A percentile compares a stretch with the other conserved stretches of the same genome.
These are phyloP conservation scores for Ctenopoma kingsleyae DNA, from an alignment of 2,797 vertebrate genomes.

Conservation along the genomic window DNA sequence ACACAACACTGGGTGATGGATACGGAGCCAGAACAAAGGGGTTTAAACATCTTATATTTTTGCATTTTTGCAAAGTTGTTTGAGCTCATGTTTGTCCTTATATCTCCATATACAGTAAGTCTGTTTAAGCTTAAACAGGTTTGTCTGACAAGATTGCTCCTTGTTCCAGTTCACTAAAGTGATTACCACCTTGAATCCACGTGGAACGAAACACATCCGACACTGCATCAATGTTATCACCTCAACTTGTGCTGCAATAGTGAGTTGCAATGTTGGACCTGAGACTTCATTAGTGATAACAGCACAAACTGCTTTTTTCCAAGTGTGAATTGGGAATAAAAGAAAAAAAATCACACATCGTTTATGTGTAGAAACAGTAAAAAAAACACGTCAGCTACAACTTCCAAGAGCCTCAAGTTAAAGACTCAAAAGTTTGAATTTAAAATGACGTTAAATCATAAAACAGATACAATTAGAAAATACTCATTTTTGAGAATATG, in stretches of 20 bases:
- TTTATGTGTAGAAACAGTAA: too few species aligned
- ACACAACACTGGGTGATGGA: constrained; percentile 36
- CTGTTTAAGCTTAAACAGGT: not conserved
- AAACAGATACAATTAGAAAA: too few species aligned
- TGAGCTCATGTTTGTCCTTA: not conserved
- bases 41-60: constrained; percentile 33
- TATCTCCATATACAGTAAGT: not conserved
- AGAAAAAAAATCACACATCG: too few species aligned
- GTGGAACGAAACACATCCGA: not conserved
- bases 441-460: too few species aligned
- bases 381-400: too few species aligned
- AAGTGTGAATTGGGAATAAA: too few species aligned
- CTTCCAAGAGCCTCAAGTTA: too few species aligned
- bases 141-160: not conserved
- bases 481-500: too few species aligned
- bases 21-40: constrained; percentile 30
- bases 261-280: not conserved
- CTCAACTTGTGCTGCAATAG: not conserved
- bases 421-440: too few species aligned
- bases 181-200: not conserved
- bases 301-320: too few species aligned
- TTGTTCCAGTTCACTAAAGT: constrained; percentile 2
- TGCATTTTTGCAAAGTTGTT: constrained; percentile 13
- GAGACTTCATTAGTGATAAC: too few species aligned
- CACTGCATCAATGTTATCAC: not conserved